Percentiles rank a stretch among this genome's conserved stretches.
Conservation (phyloP, 1,140 invertebrate genomes). For the Nomia melanderi region DNA sequence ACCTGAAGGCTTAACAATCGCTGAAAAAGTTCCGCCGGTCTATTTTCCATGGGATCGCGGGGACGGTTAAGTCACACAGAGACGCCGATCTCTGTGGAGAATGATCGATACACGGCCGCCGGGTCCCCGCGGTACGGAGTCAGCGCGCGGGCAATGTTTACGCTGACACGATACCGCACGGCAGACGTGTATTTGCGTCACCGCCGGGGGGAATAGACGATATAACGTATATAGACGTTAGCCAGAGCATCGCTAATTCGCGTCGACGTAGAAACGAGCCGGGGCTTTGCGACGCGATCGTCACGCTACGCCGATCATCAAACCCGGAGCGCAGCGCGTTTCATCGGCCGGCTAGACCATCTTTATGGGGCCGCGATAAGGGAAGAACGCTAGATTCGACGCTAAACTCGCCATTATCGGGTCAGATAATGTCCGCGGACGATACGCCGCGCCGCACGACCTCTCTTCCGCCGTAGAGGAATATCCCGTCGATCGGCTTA, state of each 20-base stretch:
- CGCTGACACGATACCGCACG: constrained; percentile 39
- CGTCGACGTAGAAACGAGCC: constrained; percentile 7
- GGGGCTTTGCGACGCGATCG: constrained; percentile 26
- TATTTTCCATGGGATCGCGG: neutral
- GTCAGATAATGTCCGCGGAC: constrained; percentile 36
- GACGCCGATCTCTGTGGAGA: constrained; percentile 13
- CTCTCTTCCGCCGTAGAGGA: neutral
- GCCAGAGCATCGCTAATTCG: constrained; percentile 52
- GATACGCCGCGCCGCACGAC: constrained; percentile 12
- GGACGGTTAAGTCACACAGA: neutral
- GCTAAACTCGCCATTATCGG: constrained; percentile 49
- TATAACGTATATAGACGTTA: constrained; percentile 39
- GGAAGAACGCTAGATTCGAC: constrained; percentile 32
- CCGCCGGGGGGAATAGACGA: constrained; percentile 23
- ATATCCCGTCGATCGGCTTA: constrained; percentile 17
- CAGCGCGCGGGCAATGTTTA: constrained; percentile 30
- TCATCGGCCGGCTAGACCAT: constrained; percentile 34
- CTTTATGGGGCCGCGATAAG: constrained; percentile 51
- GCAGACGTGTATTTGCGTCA: constrained; percentile 41
- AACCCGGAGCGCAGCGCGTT: constrained; percentile 22
- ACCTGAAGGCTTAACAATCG: too few relatives aligned
- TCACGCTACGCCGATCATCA: constrained; percentile 49
- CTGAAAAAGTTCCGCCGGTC: neutral
- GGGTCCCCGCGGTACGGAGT: constrained; percentile 28
- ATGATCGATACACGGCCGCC: constrained; percentile 10